phyloP scores from a whole-genome alignment of 2,888 invertebrate species.

The Theretra japonica region DNA sequence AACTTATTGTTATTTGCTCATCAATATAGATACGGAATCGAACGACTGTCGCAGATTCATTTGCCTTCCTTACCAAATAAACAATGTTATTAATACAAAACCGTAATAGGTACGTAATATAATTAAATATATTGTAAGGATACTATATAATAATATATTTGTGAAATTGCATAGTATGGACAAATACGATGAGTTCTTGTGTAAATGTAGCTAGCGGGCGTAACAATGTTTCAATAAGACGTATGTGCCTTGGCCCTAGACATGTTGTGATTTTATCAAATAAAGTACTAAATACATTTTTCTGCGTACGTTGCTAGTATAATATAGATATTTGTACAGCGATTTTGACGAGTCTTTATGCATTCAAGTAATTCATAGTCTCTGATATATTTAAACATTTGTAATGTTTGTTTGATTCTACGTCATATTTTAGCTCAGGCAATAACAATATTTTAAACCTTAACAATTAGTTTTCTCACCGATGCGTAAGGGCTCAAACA shows the following conservation, averaged over 20 bases:
- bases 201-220: conserved; percentile 60
- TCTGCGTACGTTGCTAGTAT: conserved; percentile 44
- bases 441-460: conserved; percentile 24
- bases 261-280: conserved; percentile 72
- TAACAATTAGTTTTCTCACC: background rate
- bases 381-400: conserved; percentile 31
- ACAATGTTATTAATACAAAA: conserved; percentile 25
- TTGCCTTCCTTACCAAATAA: conserved; percentile 21
- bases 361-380: conserved; percentile 39
- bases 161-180: conserved; percentile 28
- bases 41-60: background rate
- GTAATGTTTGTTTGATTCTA: conserved; percentile 1
- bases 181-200: conserved; percentile 35
- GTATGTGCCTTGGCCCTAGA: conserved; percentile 80
- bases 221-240: conserved; percentile 64
- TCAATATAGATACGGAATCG: background rate
- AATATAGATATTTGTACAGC: conserved; percentile 50
- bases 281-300: conserved; percentile 46
- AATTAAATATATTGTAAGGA: conserved; percentile 40
- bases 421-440: background rate
- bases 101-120: conserved; percentile 35
- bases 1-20: background rate
- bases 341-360: conserved; percentile 49
- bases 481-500: background rate
- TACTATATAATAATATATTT: conserved; percentile 29